Evolutionary conservation across 2,888 invertebrate genomes (phyloP).

Genomic region (Lithodes maja): DNA sequence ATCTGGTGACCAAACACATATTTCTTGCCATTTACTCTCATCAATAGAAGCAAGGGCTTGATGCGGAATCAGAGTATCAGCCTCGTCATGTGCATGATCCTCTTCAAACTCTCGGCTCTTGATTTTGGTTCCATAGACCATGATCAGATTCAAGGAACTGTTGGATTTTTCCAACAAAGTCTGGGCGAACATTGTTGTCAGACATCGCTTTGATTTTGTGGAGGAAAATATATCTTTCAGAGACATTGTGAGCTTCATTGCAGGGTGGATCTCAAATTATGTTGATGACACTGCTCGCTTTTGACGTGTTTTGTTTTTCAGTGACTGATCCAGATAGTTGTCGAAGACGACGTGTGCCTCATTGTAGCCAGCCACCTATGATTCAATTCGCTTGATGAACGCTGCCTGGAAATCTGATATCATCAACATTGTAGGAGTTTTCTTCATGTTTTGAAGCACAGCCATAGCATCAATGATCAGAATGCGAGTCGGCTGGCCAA

Average conservation of each 20-base stretch:
- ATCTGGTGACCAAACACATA: background rate
- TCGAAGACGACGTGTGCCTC: slow-evolving; percentile 7
- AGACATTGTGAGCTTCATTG: slow-evolving; percentile 13
- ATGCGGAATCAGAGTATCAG: background rate
- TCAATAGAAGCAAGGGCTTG: background rate
- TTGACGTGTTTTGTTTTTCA: slow-evolving; percentile 14
- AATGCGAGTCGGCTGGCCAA: background rate
- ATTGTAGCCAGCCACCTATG: background rate
- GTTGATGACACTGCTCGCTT: slow-evolving; percentile 6
- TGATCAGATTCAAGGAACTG: slow-evolving; percentile 5
- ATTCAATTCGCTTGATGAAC: slow-evolving; percentile 4
- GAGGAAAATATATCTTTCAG: slow-evolving; percentile 21
- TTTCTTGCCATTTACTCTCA: slow-evolving; percentile 17
- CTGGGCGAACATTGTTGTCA: slow-evolving; percentile 8
- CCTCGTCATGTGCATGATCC: slow-evolving; percentile 13
- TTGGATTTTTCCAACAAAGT: slow-evolving; percentile 3
- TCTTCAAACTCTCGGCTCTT: slow-evolving; percentile 19
- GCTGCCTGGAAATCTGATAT: slow-evolving; percentile 24
- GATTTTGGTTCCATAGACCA: slow-evolving; percentile 20
- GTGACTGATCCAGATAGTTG: slow-evolving; percentile 16
- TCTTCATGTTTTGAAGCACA: slow-evolving; percentile 17
- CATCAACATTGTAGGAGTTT: background rate
- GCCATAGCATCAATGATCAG: slow-evolving; percentile 7
- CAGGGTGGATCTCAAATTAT: background rate
- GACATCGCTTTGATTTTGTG: slow-evolving; percentile 15